Evolutionary conservation across 2,113 vertebrate species (phyloP), one percentile per base, ranked within the genome.

Genomic region (Pseudolaguvia tuberculata): DNA sequence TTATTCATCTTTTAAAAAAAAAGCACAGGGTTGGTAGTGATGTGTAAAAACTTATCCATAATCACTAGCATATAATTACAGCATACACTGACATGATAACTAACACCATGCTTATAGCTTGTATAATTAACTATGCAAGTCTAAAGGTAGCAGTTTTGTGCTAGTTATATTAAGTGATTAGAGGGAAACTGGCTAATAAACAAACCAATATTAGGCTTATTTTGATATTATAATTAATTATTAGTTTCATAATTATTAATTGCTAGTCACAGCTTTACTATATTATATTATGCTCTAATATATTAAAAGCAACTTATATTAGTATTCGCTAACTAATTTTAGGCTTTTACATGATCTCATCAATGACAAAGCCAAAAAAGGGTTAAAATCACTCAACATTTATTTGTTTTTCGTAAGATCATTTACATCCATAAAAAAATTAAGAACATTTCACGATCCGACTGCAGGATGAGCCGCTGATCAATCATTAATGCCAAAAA

Each of bases 351-450:
- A 42, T 42, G 39, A 1, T 42, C 39, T 5, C 5, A 42, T 42
- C 39, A 42, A 42, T 1, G 51, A 29, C 15, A 72, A 73, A 78
- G 53, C 6, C n/a, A 14, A 65, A 29, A 31, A 52, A 61, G 8
- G 2, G 65, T 42, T 55, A 55, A 77, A 62, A 45, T 70, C 47
- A 70, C 47, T 51, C 51, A 52, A 76, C 57, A 42, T 20, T 6
- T 8, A 58, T 77, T 80, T 80, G 77, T 69, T 77, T 25, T 70
- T 25, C 39, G 58, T n/a, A 73, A 76, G 50, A 72, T 70, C 59
- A 79, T 73, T 56, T 62, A 70, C 76, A 72, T n/a, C 45, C 58
- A 79, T 76, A 76, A 18, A 83, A 85, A 81, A 67, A 83, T 78
- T 86, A 73, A 72, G 78, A 82, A 74, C 75, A 84, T 81, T 42